Conservation (phyloP, 2,797 vertebrate species). For the Halcyon badia region DNA sequence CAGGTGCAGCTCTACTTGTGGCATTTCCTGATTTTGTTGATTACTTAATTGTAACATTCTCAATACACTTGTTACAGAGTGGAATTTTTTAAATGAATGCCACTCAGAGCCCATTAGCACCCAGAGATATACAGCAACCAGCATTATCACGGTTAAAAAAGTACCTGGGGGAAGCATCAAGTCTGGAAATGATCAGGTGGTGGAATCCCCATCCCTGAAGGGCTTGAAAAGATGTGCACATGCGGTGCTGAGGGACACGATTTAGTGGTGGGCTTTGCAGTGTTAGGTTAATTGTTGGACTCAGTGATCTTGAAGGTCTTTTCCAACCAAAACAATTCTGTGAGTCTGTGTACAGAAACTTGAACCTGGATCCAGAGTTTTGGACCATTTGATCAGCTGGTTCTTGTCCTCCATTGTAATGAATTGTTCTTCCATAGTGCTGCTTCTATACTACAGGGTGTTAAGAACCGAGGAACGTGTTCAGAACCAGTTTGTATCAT, state of each 20-base stretch:
- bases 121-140: background rate
- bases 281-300: too few species aligned
- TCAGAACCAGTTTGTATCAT: background rate
- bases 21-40: background rate
- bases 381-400: background rate
- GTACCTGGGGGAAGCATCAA: background rate
- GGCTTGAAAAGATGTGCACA: too few species aligned
- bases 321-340: too few species aligned
- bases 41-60: background rate
- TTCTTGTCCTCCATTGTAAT: background rate
- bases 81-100: constrained; percentile 19
- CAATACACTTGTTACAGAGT: background rate
- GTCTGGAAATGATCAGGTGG: background rate
- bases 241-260: too few species aligned
- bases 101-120: constrained; percentile 15
- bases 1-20: background rate
- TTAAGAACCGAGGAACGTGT: background rate
- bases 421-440: background rate
- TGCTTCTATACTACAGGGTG: background rate
- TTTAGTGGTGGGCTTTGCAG: too few species aligned
- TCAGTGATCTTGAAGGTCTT: too few species aligned
- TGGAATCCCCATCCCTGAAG: too few species aligned
- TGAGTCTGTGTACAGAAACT: background rate
- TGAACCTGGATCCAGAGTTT: background rate
- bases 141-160: background rate